These are phyloP conservation scores for Daktulosphaira vitifoliae DNA, from an alignment of 1,140 invertebrate species.

Conservation along the genomic window DNA sequence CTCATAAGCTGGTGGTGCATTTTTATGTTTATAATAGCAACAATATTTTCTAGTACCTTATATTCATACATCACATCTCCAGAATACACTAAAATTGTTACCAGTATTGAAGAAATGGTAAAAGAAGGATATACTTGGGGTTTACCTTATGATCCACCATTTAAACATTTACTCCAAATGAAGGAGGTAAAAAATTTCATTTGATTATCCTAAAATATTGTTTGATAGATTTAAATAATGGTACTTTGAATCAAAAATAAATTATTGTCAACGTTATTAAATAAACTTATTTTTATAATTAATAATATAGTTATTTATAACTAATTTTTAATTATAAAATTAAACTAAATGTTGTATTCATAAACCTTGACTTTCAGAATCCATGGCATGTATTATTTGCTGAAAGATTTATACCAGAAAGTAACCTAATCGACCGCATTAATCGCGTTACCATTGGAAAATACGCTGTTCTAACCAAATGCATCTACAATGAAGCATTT, in stretches of 20 bases:
- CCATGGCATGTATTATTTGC: slow-evolving; percentile 15
- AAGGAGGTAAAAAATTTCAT: too few species aligned
- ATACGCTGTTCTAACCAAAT: slow-evolving; percentile 23
- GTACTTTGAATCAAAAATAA: too few species aligned
- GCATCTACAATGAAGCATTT: slow-evolving; percentile 23
- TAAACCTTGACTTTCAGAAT: slow-evolving; percentile 28
- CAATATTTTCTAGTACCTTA: slow-evolving; percentile 25
- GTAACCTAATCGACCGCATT: not conserved
- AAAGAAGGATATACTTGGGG: slow-evolving; percentile 20
- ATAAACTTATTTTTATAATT: too few species aligned
- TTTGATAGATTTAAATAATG: too few species aligned
- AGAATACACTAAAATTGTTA: not conserved
- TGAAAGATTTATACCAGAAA: slow-evolving; percentile 17
- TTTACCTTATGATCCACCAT: slow-evolving; percentile 4
- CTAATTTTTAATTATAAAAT: too few species aligned
- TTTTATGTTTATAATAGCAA: slow-evolving; percentile 27
- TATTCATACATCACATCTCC: slow-evolving; percentile 25
- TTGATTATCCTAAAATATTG: too few species aligned
- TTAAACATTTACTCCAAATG: too few species aligned
- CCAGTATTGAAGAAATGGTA: slow-evolving; percentile 8
- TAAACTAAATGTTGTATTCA: too few species aligned
- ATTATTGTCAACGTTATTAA: not conserved
- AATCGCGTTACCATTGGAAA: not conserved
- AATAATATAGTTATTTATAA: too few species aligned
- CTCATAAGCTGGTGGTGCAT: slow-evolving; percentile 33